phyloP scores from a whole-genome alignment of 2,113 vertebrate genomes.

The Plecotus auritus region DNA sequence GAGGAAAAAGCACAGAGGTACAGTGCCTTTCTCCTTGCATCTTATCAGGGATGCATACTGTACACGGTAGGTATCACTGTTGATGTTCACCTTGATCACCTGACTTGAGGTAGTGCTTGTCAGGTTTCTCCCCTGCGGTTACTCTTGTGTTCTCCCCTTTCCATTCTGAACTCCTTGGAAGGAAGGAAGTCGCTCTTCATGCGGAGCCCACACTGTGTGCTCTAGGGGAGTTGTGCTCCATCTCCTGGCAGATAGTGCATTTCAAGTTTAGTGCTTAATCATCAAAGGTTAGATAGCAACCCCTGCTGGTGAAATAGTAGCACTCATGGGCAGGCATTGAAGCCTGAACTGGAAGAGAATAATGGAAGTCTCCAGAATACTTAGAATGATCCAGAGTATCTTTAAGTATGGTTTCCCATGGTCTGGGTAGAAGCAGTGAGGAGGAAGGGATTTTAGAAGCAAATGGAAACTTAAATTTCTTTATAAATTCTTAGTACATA shows the following conservation, averaged over 20 bases:
- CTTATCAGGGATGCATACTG: not conserved
- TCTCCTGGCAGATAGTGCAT: not conserved
- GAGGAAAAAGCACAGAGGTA: not conserved
- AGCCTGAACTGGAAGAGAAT: not conserved
- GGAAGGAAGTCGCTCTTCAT: not conserved
- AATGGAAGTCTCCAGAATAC: not conserved
- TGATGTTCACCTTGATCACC: not conserved
- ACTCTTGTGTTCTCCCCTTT: not conserved
- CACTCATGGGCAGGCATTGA: not conserved
- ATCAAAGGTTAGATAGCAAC: slow-evolving; percentile 15
- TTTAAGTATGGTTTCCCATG: not conserved
- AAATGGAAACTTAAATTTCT: not conserved
- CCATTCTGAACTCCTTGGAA: not conserved
- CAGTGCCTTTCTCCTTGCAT: not conserved
- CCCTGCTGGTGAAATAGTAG: slow-evolving; percentile 22
- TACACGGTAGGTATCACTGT: not conserved
- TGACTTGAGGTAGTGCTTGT: not conserved
- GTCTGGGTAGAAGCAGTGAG: not conserved
- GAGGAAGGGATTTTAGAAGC: not conserved
- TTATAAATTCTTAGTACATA: not conserved
- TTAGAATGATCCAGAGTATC: not conserved
- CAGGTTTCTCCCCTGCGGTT: not conserved
- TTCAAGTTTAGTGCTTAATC: not conserved
- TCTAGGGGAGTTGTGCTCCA: too few species aligned
- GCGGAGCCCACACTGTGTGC: accelerated